A percentile compares a stretch with the other conserved stretches of the same genome.
Conservation (phyloP, 2,888 invertebrate genomes). For the Coremacera marginata region DNA sequence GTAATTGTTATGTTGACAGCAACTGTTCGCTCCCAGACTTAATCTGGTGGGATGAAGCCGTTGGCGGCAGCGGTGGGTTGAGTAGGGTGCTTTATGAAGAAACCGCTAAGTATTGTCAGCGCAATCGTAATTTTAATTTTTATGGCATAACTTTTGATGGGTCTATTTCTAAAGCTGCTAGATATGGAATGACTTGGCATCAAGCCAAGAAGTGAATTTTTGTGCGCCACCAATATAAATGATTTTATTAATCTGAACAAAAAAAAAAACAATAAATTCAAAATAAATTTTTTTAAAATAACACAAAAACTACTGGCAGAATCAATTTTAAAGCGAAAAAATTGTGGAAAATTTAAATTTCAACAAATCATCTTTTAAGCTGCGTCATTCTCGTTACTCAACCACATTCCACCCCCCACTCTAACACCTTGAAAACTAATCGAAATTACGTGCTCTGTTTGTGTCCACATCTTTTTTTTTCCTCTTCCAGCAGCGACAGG, state of each 20-base stretch:
- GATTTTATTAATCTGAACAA: too few species aligned
- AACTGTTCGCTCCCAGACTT: slow-evolving; percentile 42
- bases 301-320: too few species aligned
- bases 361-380: neutral
- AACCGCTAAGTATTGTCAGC: slow-evolving; percentile 42
- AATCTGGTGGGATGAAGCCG: slow-evolving; percentile 28
- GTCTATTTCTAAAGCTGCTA: neutral
- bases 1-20: slow-evolving; percentile 52
- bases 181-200: too few species aligned
- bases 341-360: too few species aligned
- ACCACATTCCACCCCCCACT: too few species aligned
- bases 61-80: slow-evolving; percentile 1
- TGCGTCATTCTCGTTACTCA: neutral
- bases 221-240: too few species aligned
- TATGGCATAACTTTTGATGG: slow-evolving; percentile 8
- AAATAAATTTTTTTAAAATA: too few species aligned
- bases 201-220: too few species aligned
- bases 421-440: slow-evolving; percentile 48
- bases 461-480: slow-evolving; percentile 20
- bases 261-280: too few species aligned
- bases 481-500: slow-evolving; percentile 47
- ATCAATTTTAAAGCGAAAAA: too few species aligned
- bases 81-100: slow-evolving; percentile 44
- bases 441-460: slow-evolving; percentile 62
- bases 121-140: slow-evolving; percentile 13